Evolutionary conservation across 1,140 invertebrate genomes (phyloP), one percentile per base, ranked within the genome.

Genomic region (Drosophila murphyi): DNA sequence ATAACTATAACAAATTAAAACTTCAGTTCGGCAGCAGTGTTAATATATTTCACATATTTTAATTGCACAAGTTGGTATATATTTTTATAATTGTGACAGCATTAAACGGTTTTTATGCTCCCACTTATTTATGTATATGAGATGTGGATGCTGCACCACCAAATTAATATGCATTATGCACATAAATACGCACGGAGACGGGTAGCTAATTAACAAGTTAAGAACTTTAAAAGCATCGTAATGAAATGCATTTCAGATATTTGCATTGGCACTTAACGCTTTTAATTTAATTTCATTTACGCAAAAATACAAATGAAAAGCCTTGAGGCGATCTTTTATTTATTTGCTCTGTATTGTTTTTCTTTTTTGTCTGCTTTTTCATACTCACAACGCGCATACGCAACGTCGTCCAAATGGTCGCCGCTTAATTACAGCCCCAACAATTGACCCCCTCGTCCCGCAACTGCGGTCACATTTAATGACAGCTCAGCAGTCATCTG

Each of bases 211-310:
- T 88, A 80, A 87, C 82, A 88, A 82, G 83, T 87, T 89, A 88
- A 89, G 83, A 83, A 89, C 83, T 80, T 83, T 80, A 83, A 85
- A 76, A 80, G 73, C 65, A 60, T 59, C 77, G 72, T 83, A 89
- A 88, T 89, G 74, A 83, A 82, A 83, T 80, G 73, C 82, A 60
- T 60, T 72, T 78, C 76, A 65, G 68, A 41, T 78, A 89, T 83
- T 88, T 89, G 73, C 76, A 89, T 80, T 80, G 59, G 67, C 75
- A 78, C 69, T 74, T 72, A 70, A 77, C 55, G 60, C 48, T 65
- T 80, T 89, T 88, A 89, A 88, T 89, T 88, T 60, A 60, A 60
- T 60, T 60, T 48, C 82, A 82, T 83, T 69, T 52, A 51, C 45
- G 39, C 54, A 32, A 35, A 56, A 61, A 76, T 64, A 39, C 43